Evolutionary conservation across 2,113 vertebrate genomes (phyloP).

Genomic region (Leptosomus discolor): DNA sequence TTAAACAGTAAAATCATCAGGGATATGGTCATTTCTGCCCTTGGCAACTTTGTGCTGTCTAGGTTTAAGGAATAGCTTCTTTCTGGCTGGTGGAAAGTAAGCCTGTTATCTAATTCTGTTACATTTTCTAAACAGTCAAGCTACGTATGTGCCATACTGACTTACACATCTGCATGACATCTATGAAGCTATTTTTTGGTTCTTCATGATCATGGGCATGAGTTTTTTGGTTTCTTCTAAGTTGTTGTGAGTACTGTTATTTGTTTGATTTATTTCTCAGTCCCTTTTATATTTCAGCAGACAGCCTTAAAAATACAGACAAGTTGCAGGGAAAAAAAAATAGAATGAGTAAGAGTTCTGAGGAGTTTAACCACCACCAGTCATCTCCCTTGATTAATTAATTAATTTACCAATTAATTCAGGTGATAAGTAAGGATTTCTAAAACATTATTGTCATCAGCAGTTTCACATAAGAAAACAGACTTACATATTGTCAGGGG

Average conservation of each 20-base stretch:
- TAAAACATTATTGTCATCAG: not conserved
- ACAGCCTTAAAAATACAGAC: not conserved
- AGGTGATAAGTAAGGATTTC: not conserved
- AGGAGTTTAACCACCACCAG: not conserved
- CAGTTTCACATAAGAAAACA: not conserved
- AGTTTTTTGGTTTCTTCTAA: not conserved
- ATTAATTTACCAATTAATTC: not conserved
- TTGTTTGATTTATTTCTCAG: not conserved
- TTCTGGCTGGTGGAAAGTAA: not conserved
- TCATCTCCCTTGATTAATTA: not conserved
- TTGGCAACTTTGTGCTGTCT: not conserved
- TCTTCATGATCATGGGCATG: not conserved
- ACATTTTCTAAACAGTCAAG: not conserved
- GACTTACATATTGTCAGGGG: not conserved
- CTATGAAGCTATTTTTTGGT: not conserved
- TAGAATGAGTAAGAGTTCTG: not conserved
- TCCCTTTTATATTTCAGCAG: not conserved
- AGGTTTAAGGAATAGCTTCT: not conserved
- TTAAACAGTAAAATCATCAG: not conserved
- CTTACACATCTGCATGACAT: not conserved
- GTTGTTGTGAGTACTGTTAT: not conserved
- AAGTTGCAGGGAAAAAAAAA: not conserved
- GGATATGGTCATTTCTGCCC: not conserved
- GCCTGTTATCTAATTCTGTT: not conserved
- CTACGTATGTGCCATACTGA: not conserved